These are phyloP conservation scores for Cryptotermes secundus DNA, from an alignment of 1,140 invertebrate genomes.

Conservation along the genomic window DNA sequence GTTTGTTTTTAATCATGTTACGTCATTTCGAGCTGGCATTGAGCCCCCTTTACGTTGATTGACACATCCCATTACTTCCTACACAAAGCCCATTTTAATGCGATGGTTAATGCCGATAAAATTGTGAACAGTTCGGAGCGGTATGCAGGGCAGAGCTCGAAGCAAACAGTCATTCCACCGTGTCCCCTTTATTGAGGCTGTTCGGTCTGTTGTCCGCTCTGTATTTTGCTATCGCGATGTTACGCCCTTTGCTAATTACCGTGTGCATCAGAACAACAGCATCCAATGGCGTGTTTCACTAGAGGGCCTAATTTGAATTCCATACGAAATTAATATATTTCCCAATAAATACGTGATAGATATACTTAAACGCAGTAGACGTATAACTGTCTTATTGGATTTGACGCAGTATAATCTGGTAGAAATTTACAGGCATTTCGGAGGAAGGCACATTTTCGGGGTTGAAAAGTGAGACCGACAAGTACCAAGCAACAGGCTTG, in stretches of 20 bases:
- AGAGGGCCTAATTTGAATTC: not conserved
- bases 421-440: too few species aligned
- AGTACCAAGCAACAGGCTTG: too few species aligned
- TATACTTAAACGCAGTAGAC: too few species aligned
- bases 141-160: not conserved
- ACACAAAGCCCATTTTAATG: slow-evolving; percentile 17
- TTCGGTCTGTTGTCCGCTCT: not conserved
- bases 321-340: not conserved
- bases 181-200: not conserved
- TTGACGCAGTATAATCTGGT: too few species aligned
- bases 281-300: not conserved
- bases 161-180: not conserved
- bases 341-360: too few species aligned
- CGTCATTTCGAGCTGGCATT: slow-evolving; percentile 8
- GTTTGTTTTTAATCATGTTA: not conserved
- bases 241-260: slow-evolving; percentile 4
- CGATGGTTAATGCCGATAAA: slow-evolving; percentile 10
- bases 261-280: not conserved
- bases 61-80: slow-evolving; percentile 11
- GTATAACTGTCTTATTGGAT: too few species aligned
- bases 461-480: too few species aligned
- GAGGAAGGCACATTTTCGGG: too few species aligned
- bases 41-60: not conserved
- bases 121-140: slow-evolving; percentile 13
- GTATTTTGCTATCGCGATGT: not conserved